These are phyloP conservation scores for Stichodactyla mertensii DNA, from an alignment of 64 coral and sea anemone species.

Conservation along the genomic window DNA sequence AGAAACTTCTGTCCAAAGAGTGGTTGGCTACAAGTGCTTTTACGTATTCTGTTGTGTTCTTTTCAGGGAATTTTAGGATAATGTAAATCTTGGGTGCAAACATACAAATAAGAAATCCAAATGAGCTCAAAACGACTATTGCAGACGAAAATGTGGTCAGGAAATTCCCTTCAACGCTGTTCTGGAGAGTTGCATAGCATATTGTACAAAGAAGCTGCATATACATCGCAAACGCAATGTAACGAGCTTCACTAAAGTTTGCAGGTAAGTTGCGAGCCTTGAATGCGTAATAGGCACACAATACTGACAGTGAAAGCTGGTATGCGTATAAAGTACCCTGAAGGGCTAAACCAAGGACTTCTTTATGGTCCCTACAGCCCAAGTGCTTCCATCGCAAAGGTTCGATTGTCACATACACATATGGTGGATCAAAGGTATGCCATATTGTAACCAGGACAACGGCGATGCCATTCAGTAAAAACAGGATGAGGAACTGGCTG, in stretches of 20 bases:
- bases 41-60: conserved; percentile 71
- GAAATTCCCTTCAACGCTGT: conserved; percentile 38
- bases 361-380: conserved; percentile 19
- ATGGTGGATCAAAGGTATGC: conserved; percentile 40
- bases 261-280: conserved; percentile 76
- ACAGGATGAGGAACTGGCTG: conserved; percentile 40
- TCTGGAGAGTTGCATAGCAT: conserved; percentile 36
- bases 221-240: conserved; percentile 76
- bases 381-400: conserved; percentile 21
- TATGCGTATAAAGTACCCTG: conserved; percentile 41
- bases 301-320: conserved; percentile 42
- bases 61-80: conserved; percentile 56
- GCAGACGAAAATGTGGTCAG: conserved; percentile 14
- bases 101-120: conserved; percentile 63
- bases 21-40: conserved; percentile 55
- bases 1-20: conserved; percentile 28
- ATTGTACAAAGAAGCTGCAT: conserved; percentile 56
- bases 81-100: conserved; percentile 62
- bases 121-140: conserved; percentile 40
- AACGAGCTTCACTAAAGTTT: conserved; percentile 77
- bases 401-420: conserved; percentile 25
- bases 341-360: conserved; percentile 15
- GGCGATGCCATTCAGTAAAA: conserved; percentile 43
- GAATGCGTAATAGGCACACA: conserved; percentile 67
- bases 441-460: conserved; percentile 21